Conservation (phyloP, 1,140 invertebrate genomes). For the Lamellibrachia luymesi region DNA sequence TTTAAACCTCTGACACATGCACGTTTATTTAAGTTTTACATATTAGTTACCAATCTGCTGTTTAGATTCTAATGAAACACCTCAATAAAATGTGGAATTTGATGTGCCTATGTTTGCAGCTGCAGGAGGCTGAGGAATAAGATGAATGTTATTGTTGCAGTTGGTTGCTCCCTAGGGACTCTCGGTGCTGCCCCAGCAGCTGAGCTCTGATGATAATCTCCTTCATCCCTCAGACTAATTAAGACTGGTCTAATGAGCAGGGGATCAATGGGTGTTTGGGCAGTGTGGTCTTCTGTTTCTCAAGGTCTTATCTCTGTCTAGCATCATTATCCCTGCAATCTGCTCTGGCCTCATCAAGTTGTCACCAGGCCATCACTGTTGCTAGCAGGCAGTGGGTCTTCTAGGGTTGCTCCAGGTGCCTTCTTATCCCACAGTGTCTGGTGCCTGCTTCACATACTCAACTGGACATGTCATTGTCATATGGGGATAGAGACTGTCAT, state of each 20-base stretch:
- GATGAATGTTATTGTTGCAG: background rate
- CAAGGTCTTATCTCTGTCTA: background rate
- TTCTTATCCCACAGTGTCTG: background rate
- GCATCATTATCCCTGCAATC: background rate
- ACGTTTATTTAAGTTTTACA: background rate
- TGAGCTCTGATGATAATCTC: background rate
- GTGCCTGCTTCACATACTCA: background rate
- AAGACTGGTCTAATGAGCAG: background rate
- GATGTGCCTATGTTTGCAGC: background rate
- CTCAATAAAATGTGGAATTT: background rate
- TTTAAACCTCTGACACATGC: background rate
- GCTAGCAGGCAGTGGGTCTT: background rate
- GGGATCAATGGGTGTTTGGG: background rate
- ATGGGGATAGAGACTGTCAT: too few relatives aligned
- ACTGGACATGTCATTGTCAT: background rate
- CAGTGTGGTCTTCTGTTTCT: background rate
- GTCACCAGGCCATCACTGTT: background rate
- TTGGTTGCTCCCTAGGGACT: background rate
- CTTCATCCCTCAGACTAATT: slow-evolving; percentile 1
- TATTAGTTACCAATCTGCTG: background rate
- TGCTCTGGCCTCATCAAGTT: background rate
- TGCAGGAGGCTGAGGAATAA: background rate
- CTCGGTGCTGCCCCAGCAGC: background rate
- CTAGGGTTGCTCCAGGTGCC: background rate
- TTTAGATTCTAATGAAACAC: background rate